Evolutionary conservation across 2,113 vertebrate genomes (phyloP).

Genomic region (Hippocampus zosterae): DNA sequence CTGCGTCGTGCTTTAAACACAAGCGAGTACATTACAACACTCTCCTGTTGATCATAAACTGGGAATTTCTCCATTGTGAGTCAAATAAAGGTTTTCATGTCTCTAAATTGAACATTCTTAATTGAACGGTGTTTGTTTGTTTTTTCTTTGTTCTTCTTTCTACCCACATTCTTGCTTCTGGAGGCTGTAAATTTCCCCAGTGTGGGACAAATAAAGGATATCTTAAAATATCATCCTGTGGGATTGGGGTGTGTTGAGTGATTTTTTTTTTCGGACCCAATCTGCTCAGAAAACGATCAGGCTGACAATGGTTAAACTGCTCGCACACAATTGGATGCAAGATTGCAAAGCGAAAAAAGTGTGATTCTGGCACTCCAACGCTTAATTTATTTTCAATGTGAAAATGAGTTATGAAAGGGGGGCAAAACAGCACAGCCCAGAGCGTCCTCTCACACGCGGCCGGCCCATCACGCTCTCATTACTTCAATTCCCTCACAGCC

Average conservation of each 20-base stretch:
- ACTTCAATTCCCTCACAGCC: conserved; percentile 51
- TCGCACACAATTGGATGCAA: background rate
- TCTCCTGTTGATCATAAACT: too few species aligned
- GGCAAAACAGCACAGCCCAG: background rate
- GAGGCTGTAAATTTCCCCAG: too few species aligned
- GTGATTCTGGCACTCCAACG: background rate
- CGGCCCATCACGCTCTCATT: conserved; percentile 37
- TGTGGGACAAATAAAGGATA: background rate
- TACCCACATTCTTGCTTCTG: too few species aligned
- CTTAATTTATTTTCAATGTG: background rate
- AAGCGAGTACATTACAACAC: too few species aligned
- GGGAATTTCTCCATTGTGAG: too few species aligned
- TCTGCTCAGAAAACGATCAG: background rate
- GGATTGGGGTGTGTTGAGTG: background rate
- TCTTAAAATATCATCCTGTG: background rate
- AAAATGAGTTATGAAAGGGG: background rate
- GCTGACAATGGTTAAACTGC: background rate
- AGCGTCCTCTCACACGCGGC: background rate
- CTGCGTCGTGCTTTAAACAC: too few species aligned
- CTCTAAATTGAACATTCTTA: too few species aligned
- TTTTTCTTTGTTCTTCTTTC: too few species aligned
- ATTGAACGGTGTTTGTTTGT: too few species aligned
- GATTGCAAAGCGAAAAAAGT: background rate
- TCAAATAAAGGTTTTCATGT: background rate
- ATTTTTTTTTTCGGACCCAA: background rate